Evolutionary conservation across 2,888 invertebrate genomes (phyloP).

Genomic region (Anoplius nigerrimus): DNA sequence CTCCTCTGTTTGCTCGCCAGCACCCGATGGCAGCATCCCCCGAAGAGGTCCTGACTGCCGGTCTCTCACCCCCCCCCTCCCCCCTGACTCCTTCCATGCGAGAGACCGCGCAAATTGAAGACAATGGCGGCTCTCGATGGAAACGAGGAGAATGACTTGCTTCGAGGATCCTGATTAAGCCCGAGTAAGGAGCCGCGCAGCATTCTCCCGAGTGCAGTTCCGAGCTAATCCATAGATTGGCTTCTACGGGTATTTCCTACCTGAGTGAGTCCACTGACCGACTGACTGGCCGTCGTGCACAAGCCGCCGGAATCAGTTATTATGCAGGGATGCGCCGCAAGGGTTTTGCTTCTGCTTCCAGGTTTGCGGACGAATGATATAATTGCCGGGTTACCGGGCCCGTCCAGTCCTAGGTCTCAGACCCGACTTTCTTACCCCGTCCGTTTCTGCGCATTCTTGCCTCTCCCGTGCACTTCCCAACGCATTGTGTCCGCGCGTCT

Average conservation of each 20-base stretch:
- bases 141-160: slow-evolving; percentile 12
- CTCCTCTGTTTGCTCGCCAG: not conserved
- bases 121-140: slow-evolving; percentile 12
- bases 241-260: slow-evolving; percentile 56
- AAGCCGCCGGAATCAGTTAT: slow-evolving; percentile 55
- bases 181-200: not conserved
- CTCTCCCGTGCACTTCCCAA: not conserved
- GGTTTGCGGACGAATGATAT: slow-evolving; percentile 40
- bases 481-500: not conserved
- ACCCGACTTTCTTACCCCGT: slow-evolving; percentile 14
- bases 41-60: too few relatives aligned
- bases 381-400: slow-evolving; percentile 46
- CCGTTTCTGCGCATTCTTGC: not conserved
- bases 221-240: slow-evolving; percentile 65
- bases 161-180: not conserved
- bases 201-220: not conserved
- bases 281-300: slow-evolving; percentile 48
- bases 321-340: slow-evolving; percentile 53
- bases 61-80: slow-evolving; percentile 2
- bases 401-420: slow-evolving; percentile 11
- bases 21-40: not conserved
- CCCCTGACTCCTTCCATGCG: slow-evolving; percentile 41
- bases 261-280: slow-evolving; percentile 56
- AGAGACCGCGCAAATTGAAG: slow-evolving; percentile 25
- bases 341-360: slow-evolving; percentile 44